Percentiles rank a stretch among this genome's conserved stretches.
These are phyloP conservation scores for Acrobeloides nanus DNA, from an alignment of 2,888 invertebrate genomes.

Conservation along the genomic window DNA sequence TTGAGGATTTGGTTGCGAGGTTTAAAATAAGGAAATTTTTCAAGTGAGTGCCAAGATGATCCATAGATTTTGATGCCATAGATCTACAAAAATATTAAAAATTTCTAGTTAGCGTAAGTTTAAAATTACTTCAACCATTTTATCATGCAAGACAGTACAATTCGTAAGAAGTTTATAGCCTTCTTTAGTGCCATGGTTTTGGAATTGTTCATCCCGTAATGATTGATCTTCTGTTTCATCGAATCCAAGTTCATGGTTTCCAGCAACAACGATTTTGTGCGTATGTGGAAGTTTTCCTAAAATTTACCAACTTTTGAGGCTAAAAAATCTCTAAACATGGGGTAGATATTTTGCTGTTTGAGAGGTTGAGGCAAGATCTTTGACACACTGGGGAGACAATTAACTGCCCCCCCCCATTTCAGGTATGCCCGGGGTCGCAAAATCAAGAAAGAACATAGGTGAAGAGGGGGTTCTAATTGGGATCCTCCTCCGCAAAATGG, in stretches of 20 bases:
- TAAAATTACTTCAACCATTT: constrained; percentile 56
- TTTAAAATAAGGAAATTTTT: constrained; percentile 39
- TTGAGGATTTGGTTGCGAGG: constrained; percentile 62
- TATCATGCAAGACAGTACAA: constrained; percentile 72
- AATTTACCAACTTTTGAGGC: too few species aligned
- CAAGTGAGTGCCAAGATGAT: constrained; percentile 45
- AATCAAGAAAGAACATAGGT: too few species aligned
- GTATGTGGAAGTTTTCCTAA: constrained; percentile 68
- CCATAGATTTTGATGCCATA: constrained; percentile 48
- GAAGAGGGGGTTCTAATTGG: too few species aligned
- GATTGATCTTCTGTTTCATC: constrained; percentile 58
- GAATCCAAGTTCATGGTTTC: constrained; percentile 78
- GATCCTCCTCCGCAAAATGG: too few species aligned
- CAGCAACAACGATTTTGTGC: constrained; percentile 75
- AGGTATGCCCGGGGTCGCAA: too few species aligned
- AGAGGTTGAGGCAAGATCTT: too few species aligned
- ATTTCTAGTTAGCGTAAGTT: too few species aligned
- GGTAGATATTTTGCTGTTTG: too few species aligned
- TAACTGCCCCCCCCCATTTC: too few species aligned
- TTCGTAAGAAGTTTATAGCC: constrained; percentile 64
- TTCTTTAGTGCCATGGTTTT: constrained; percentile 24
- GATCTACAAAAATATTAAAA: too few species aligned
- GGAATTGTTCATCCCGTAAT: constrained; percentile 8
- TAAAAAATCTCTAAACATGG: too few species aligned
- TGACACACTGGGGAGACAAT: too few species aligned